Percentiles rank a stretch among this genome's conserved stretches.
Conservation (phyloP, 1,140 invertebrate genomes). For the Meloidogyne floridensis region DNA sequence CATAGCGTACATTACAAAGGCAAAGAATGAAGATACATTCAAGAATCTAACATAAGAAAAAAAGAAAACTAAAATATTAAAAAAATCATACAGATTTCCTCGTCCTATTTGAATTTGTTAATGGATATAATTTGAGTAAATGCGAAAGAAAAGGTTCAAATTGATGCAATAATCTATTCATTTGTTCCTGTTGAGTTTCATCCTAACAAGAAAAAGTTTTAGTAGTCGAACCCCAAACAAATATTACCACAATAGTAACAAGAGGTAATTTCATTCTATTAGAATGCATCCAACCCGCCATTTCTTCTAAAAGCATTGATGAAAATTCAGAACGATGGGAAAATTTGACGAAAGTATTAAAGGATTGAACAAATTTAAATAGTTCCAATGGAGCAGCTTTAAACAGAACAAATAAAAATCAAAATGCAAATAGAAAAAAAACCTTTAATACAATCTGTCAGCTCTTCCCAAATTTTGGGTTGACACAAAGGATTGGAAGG, state of each 20-base stretch:
- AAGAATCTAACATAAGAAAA: conserved; percentile 17
- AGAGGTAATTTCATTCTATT: conserved; percentile 19
- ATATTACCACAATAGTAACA: background rate
- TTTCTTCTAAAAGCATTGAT: conserved; percentile 9
- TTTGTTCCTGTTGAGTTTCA: background rate
- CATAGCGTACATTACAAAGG: conserved; percentile 32
- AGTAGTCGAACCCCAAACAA: background rate
- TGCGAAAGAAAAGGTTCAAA: conserved; percentile 42
- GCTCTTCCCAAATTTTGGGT: conserved; percentile 14
- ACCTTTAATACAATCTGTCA: background rate
- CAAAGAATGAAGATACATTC: conserved; percentile 22
- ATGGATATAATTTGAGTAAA: conserved; percentile 39
- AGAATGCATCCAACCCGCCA: conserved; percentile 31
- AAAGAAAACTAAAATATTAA: background rate
- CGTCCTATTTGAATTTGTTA: conserved; percentile 36
- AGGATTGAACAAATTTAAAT: conserved; percentile 25
- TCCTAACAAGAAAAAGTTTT: background rate
- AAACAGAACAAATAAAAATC: background rate
- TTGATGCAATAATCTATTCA: conserved; percentile 28
- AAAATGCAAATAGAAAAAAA: background rate
- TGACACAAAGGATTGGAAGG: conserved; percentile 3
- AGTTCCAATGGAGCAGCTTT: conserved; percentile 27
- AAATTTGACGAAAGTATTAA: conserved; percentile 35
- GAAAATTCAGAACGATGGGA: conserved; percentile 20
- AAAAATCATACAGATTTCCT: conserved; percentile 13